phyloP scores from a whole-genome alignment of 2,888 invertebrate species.

The Branchipolynoe longqiensis region DNA sequence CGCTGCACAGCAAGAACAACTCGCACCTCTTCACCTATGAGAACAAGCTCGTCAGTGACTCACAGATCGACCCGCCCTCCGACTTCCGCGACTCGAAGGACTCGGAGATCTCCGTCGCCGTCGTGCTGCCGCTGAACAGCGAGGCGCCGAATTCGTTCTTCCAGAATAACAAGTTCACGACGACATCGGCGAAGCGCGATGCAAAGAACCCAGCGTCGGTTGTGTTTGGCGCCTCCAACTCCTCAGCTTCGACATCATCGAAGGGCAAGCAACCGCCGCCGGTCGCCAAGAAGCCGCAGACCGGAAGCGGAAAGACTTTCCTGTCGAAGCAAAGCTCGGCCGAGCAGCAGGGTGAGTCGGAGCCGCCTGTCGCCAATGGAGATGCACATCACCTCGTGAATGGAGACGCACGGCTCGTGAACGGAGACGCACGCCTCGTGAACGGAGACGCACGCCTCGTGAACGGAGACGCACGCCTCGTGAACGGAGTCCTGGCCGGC shows the following conservation, averaged over 20 bases:
- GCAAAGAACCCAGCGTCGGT: background rate
- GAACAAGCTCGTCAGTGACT: background rate
- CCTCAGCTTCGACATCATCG: background rate
- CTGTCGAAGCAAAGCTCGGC: constrained; percentile 11
- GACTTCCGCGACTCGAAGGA: constrained; percentile 55
- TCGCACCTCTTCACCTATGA: constrained; percentile 25
- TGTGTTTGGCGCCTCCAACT: background rate
- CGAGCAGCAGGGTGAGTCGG: background rate
- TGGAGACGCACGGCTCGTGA: background rate
- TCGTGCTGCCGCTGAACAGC: constrained; percentile 50
- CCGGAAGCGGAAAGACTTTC: background rate
- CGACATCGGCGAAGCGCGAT: background rate
- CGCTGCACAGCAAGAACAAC: constrained; percentile 7
- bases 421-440: constrained; percentile 17
- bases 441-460: constrained; percentile 21
- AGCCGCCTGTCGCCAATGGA: background rate
- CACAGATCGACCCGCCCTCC: constrained; percentile 46
- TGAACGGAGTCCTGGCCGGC: constrained; percentile 12
- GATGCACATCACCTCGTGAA: background rate
- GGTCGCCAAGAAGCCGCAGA: constrained; percentile 32
- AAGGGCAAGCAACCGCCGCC: constrained; percentile 8
- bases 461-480: constrained; percentile 3
- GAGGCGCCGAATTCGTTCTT: too few relatives aligned
- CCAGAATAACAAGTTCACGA: too few relatives aligned
- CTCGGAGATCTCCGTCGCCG: constrained; percentile 47